phyloP scores from a whole-genome alignment of 1,140 invertebrate species.

The Hylyphantes graminicola region DNA sequence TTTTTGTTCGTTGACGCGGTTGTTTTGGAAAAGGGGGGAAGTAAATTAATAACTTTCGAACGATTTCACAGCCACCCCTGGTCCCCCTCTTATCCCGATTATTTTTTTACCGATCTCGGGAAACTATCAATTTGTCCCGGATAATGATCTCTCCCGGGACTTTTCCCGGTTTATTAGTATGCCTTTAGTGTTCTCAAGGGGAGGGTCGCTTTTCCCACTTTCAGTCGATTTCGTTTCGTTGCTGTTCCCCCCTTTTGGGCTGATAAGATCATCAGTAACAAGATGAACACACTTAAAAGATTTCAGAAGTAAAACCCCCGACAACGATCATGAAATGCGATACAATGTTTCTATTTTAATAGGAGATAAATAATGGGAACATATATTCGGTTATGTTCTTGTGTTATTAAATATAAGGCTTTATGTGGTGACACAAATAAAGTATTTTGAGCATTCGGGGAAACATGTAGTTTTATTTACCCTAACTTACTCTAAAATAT shows the following conservation, averaged over 20 bases:
- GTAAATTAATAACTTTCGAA: constrained; percentile 38
- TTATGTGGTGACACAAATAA: no score
- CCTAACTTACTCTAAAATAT: no score
- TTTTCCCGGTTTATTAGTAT: constrained; percentile 40
- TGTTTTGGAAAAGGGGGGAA: constrained; percentile 29
- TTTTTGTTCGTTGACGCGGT: background rate
- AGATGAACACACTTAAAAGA: constrained; percentile 9
- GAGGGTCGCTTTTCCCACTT: constrained; percentile 27
- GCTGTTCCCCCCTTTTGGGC: constrained; percentile 11
- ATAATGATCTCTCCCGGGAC: constrained; percentile 35
- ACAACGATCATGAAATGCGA: no score
- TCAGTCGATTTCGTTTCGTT: constrained; percentile 5
- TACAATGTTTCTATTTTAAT: no score
- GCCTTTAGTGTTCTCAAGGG: constrained; percentile 2
- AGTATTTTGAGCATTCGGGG: no score
- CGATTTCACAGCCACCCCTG: constrained; percentile 16
- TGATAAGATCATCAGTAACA: constrained; percentile 38
- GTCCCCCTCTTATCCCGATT: background rate
- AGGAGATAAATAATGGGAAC: no score
- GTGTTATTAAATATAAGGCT: no score
- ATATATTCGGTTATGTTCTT: no score
- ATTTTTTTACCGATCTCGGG: constrained; percentile 39
- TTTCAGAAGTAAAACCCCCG: no score
- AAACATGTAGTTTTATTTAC: no score
- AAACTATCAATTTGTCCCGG: constrained; percentile 40